Conservation (phyloP, 2,888 invertebrate species). For the Ligdia adustata region DNA sequence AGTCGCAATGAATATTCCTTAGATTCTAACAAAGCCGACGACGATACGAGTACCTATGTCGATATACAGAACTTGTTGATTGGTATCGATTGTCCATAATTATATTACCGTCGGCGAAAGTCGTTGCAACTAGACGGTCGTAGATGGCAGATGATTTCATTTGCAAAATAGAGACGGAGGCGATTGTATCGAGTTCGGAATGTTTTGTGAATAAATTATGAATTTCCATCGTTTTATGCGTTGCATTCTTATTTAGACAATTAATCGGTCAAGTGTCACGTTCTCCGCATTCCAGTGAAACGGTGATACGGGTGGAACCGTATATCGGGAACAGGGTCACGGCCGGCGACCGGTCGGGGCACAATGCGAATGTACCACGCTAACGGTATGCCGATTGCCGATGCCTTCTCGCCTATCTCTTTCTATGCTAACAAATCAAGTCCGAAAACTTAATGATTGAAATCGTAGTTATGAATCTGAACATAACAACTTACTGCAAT, state of each 20-base stretch:
- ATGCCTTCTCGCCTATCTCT: slow-evolving; percentile 42
- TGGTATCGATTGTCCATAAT: slow-evolving; percentile 17
- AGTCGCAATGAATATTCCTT: slow-evolving; percentile 23
- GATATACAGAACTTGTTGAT: slow-evolving; percentile 17
- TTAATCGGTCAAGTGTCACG: slow-evolving; percentile 53
- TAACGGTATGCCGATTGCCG: slow-evolving; percentile 55
- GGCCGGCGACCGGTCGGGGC: slow-evolving; percentile 70
- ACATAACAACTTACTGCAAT: slow-evolving; percentile 84
- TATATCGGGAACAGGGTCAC: slow-evolving; percentile 76
- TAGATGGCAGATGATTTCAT: background rate
- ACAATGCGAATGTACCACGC: slow-evolving; percentile 60
- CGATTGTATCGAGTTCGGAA: background rate
- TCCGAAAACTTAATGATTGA: background rate
- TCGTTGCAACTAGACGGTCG: slow-evolving; percentile 1
- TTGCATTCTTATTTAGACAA: slow-evolving; percentile 30
- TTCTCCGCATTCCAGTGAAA: slow-evolving; percentile 69
- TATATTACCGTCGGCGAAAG: slow-evolving; percentile 16
- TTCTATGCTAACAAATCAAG: slow-evolving; percentile 26
- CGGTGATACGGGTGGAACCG: slow-evolving; percentile 61
- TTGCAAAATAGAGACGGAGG: background rate
- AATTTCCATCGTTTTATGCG: slow-evolving; percentile 6
- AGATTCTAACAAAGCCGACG: slow-evolving; percentile 17
- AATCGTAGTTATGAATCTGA: slow-evolving; percentile 2
- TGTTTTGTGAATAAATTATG: background rate
- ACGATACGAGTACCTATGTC: no score